Base-by-base conservation (phyloP, 2,113 vertebrate genomes). In the Irena cyanogastra region DNA sequence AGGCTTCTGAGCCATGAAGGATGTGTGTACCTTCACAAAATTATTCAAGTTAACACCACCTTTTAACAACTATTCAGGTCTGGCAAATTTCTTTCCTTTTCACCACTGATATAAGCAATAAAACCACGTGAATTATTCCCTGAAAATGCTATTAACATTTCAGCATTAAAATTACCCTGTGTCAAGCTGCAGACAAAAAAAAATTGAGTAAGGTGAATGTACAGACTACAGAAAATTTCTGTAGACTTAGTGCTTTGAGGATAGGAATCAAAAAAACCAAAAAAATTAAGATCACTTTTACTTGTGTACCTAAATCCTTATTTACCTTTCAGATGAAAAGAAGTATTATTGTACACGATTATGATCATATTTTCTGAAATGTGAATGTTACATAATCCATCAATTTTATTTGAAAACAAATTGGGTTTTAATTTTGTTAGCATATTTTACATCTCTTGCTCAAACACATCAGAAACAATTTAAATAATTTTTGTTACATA, bases 121-220 rank as follows among this genome's bases (percentile, higher is more conserved):
- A 50, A 93, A 80, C 16, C 10, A 3, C 19, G 83, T 41, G 5
- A 95, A 91, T 93, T 83, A 94, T 52, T 80, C 30, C 31, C 31
- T 72, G 33, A n/a, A 92, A 94, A 95, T 35, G 15, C 41, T 91
- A 89, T 89, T 94, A 93, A 76, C 87, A 57, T 90, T 87, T 93
- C n/a, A 72, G 49, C 19, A 21, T 78, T 88, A 90, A 95, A 94
- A 94, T 91, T 83, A 91, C 42, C 75, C 30, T 50, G 35, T 74
- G 54, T 68, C 83, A 86, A 90, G 27, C 7, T 59, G 30, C 35
- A 83, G 81, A 82, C 20, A 42, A 45, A 74, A 76, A 81, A 54
- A 61, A 60, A 52, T 16, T 69, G 13, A 84, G 57, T 44, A 47
- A n/a, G 7, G 13, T 68, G 16, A 53, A 68, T 53, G 42, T 69